These are phyloP conservation scores for Pitangus sulphuratus DNA, from an alignment of 2,797 vertebrate genomes.

Conservation along the genomic window DNA sequence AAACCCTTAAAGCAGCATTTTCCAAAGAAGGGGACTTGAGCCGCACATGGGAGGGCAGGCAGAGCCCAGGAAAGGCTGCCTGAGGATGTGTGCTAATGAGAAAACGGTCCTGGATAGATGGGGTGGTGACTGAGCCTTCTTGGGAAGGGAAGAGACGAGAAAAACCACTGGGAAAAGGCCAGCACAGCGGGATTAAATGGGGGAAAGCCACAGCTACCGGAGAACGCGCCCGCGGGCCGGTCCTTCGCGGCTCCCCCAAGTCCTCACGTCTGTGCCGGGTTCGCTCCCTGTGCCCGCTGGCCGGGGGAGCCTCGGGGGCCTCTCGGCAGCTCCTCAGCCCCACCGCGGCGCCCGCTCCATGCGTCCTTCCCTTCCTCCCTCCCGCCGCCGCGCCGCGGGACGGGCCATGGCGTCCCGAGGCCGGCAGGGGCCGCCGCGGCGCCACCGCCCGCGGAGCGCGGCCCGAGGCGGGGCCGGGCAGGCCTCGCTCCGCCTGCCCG, in stretches of 20 bases:
- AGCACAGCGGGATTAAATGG: background rate
- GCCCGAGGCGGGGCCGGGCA: background rate
- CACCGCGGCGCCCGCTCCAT: background rate
- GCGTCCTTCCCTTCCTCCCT: too few species aligned
- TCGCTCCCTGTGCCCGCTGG: background rate
- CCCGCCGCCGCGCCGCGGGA: background rate
- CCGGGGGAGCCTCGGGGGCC: background rate
- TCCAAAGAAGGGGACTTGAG: background rate
- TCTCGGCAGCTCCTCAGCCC: background rate
- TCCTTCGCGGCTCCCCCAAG: background rate
- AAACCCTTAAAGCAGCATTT: background rate
- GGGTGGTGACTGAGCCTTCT: background rate
- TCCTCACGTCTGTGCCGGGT: background rate
- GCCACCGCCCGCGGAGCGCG: background rate
- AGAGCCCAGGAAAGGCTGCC: background rate
- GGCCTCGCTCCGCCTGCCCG: background rate
- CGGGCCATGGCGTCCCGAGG: background rate
- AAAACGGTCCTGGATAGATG: background rate
- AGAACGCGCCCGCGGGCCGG: background rate
- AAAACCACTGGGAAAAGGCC: background rate
- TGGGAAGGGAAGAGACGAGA: background rate
- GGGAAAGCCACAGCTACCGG: background rate
- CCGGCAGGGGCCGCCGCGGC: background rate
- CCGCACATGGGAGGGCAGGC: rapidly evolving
- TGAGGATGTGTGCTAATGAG: background rate